Evolutionary conservation across 2,797 vertebrate species (phyloP), one percentile per base, ranked within the genome.

Genomic region (Meda fulgida): DNA sequence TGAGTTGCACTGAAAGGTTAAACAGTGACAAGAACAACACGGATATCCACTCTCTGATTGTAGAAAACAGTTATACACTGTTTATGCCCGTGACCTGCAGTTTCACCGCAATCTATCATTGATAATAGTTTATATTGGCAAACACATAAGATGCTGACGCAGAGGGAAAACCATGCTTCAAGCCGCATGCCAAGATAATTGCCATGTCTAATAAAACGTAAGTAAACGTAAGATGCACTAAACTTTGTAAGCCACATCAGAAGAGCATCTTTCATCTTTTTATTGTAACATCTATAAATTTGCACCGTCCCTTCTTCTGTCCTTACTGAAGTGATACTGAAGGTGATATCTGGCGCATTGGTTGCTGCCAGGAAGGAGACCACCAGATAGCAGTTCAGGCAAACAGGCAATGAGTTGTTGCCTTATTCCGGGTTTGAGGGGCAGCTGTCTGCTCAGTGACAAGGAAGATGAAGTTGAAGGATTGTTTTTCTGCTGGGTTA

Each of bases 201-300:
- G 88, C 77, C 80, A 84, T 78, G 78, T 87, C 77, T 86, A 81
- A 81, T 88, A 84, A 89, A 87, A 85, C 40, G 18, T 14, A 65
- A 65, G 26, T 65, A 65, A 65, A 65, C 7, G 16, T 31, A 31
- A 65, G 16, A 29, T 5, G 7, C 18, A 65, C 29, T 65, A 16
- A 65, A 53, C 83, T 81, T 87, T 88, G 85, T 76, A 88, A 86
- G 84, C 84, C 87, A 51, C 81, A 85, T 90, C 84, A 89, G 86
- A 88, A 86, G 65, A 75, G 53, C 88, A 83, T 87, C 73, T 87
- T 89, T 87, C 78, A 87, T 80, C 8, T 16, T 83, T 87, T 66
- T 87, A 87, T 48, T 78, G 85, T 14, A 34, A n/a, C 63, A 72
- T 86, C 80, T 86, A 73, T 88, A 85, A 65, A 84, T 73, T 29